A percentile compares a stretch with the other conserved stretches of the same genome.
Evolutionary conservation across 2,888 invertebrate species (phyloP).

Genomic region (Eledona agricola): DNA sequence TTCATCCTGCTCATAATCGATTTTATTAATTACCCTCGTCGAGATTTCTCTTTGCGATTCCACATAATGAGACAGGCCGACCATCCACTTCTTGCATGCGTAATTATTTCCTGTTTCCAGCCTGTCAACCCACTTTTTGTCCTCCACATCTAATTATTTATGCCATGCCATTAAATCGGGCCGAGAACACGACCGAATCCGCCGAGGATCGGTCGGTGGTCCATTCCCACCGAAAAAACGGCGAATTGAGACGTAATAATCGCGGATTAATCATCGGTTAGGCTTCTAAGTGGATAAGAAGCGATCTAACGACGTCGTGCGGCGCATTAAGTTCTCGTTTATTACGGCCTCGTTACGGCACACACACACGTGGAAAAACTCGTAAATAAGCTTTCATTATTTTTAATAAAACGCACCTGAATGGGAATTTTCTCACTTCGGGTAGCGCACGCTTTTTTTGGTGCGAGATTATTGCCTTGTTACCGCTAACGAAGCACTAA

Average conservation of each 20-base stretch:
- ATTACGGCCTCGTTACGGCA: constrained; percentile 25
- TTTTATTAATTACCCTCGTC: constrained; percentile 7
- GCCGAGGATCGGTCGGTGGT: neutral
- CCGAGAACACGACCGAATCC: neutral
- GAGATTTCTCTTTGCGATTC: constrained; percentile 26
- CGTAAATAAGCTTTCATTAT: constrained; percentile 29
- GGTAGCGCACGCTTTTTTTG: constrained; percentile 9
- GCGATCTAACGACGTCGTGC: constrained; percentile 33
- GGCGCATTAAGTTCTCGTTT: constrained; percentile 29
- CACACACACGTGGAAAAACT: constrained; percentile 18
- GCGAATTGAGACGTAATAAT: constrained; percentile 34
- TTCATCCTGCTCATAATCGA: too few relatives aligned
- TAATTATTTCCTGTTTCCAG: constrained; percentile 43
- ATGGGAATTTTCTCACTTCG: constrained; percentile 33
- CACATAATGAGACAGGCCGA: constrained; percentile 29
- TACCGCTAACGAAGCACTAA: constrained; percentile 13
- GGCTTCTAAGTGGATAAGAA: constrained; percentile 29
- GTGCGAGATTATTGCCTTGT: constrained; percentile 5
- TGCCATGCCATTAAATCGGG: constrained; percentile 15
- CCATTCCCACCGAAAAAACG: constrained; percentile 25
- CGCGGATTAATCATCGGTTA: constrained; percentile 35
- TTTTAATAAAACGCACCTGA: constrained; percentile 22
- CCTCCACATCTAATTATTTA: constrained; percentile 26
- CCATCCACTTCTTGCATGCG: constrained; percentile 37
- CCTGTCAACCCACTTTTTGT: constrained; percentile 45